These are phyloP conservation scores for Drosophila koepferae DNA, from an alignment of 2,888 invertebrate genomes.

Conservation along the genomic window DNA sequence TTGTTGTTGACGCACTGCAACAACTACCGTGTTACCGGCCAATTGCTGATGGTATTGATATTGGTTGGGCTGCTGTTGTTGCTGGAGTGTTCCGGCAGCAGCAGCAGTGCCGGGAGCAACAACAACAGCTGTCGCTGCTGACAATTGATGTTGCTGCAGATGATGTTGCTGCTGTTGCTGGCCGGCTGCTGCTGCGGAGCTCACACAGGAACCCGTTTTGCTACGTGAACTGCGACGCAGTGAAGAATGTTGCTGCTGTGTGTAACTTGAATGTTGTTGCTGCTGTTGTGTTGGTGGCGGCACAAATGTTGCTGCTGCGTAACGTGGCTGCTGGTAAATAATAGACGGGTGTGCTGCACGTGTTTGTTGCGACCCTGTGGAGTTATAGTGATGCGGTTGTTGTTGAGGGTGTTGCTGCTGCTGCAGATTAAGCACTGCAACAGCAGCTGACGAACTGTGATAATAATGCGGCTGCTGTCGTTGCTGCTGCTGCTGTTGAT, in stretches of 20 bases:
- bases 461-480: conserved; percentile 81
- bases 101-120: conserved; percentile 59
- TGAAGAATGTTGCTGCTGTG: conserved; percentile 75
- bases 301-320: conserved; percentile 59
- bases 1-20: conserved; percentile 69
- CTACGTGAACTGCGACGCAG: conserved; percentile 85
- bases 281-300: conserved; percentile 47
- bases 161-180: conserved; percentile 75
- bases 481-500: conserved; percentile 43
- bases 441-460: conserved; percentile 73
- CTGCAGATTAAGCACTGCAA: conserved; percentile 86
- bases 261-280: conserved; percentile 47
- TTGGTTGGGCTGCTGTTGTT: conserved; percentile 67
- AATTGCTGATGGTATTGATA: conserved; percentile 68
- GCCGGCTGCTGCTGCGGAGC: conserved; percentile 82
- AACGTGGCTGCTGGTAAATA: conserved; percentile 70
- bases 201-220: conserved; percentile 86
- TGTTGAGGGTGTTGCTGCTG: conserved; percentile 68
- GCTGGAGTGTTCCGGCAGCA: conserved; percentile 55
- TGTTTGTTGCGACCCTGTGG: conserved; percentile 73
- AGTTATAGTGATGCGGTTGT: conserved; percentile 81
- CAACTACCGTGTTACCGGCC: conserved; percentile 74
- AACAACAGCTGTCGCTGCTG: conserved; percentile 56
- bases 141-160: conserved; percentile 63
- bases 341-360: conserved; percentile 57